Conservation (phyloP, 2,113 vertebrate genomes). For the Sebastes fasciatus region DNA sequence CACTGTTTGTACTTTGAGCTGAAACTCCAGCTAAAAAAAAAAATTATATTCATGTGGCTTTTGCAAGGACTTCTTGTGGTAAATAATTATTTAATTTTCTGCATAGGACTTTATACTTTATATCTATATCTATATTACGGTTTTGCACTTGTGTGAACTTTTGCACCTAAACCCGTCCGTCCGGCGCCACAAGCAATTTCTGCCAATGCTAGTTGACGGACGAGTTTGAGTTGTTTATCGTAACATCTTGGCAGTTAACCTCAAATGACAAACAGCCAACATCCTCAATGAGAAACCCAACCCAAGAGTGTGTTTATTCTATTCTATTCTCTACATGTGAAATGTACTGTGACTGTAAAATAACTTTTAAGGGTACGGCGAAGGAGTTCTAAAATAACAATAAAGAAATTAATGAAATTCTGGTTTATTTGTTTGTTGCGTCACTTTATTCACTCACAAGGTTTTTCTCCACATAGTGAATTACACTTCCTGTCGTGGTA, state of each 20-base stretch:
- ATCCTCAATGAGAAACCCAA: neutral
- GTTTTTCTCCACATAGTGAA: neutral
- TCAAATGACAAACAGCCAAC: neutral
- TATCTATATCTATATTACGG: neutral
- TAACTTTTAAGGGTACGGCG: neutral
- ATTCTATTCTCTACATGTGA: neutral
- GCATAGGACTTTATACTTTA: neutral
- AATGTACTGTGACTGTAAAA: constrained; percentile 14
- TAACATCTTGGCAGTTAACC: neutral
- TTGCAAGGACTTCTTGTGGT: too few species aligned
- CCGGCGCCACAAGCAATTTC: neutral
- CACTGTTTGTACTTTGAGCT: neutral
- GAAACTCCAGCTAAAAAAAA: neutral
- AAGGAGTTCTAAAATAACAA: neutral
- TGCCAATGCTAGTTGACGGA: neutral
- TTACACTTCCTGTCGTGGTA: neutral
- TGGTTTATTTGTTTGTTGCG: neutral
- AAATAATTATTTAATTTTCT: neutral
- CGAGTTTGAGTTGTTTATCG: neutral
- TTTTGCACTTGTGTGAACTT: neutral
- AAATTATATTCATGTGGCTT: too few species aligned
- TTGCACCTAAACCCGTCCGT: neutral
- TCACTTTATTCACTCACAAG: neutral
- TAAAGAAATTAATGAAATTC: constrained; percentile 11
- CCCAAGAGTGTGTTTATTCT: neutral